Evolutionary conservation across 2,113 vertebrate genomes (phyloP).

Genomic region (Gymnorhina tibicen): DNA sequence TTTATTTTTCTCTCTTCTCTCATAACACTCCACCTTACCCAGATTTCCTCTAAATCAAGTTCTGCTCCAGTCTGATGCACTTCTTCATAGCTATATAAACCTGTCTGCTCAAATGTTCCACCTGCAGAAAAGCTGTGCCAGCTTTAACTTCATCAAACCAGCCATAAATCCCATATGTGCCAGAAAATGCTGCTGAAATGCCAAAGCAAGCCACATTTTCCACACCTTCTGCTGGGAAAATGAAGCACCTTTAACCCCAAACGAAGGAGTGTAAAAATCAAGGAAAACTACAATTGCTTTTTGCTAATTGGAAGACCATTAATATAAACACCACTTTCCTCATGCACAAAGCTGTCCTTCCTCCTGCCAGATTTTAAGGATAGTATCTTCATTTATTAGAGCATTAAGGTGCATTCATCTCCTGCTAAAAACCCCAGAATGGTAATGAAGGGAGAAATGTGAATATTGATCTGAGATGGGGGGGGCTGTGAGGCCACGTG

Average conservation of each 20-base stretch:
- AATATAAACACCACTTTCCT: neutral
- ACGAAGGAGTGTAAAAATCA: neutral
- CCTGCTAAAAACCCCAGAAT: neutral
- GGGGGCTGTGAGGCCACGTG: rapidly evolving
- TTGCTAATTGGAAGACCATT: neutral
- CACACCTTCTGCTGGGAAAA: neutral
- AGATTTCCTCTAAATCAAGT: conserved; percentile 24
- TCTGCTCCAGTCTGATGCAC: conserved; percentile 5
- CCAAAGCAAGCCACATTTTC: neutral
- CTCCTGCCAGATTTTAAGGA: neutral
- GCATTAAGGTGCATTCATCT: neutral
- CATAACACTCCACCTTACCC: neutral
- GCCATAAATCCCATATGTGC: conserved; percentile 14
- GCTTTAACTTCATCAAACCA: conserved; percentile 13
- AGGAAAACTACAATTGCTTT: neutral
- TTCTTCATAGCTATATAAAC: conserved; percentile 37
- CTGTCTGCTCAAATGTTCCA: conserved; percentile 38
- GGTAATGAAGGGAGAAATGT: neutral
- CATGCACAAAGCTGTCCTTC: neutral
- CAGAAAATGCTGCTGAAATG: neutral
- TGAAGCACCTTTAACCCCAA: neutral
- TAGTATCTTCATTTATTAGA: neutral
- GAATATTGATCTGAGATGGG: neutral
- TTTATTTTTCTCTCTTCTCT: conserved; percentile 23
- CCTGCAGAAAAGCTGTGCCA: conserved; percentile 8